Conservation (phyloP, 2,888 invertebrate species). For the Blastobasis lacticolella region DNA sequence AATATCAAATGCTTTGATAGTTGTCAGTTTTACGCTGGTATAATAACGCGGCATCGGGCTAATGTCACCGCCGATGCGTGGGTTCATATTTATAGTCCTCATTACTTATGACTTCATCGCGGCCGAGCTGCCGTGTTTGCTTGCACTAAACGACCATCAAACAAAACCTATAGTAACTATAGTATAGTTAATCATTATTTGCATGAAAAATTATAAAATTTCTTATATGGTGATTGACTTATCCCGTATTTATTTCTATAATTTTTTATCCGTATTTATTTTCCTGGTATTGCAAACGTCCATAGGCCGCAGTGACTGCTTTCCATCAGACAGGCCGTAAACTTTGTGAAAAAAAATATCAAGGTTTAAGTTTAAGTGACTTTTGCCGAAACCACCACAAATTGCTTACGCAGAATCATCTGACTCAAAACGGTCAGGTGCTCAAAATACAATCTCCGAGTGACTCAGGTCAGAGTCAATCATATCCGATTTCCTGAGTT, state of each 20-base stretch:
- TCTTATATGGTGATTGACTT: too few relatives aligned
- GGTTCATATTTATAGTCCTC: constrained; percentile 55
- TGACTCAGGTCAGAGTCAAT: constrained; percentile 52
- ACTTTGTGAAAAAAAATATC: constrained; percentile 3
- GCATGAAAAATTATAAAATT: too few relatives aligned
- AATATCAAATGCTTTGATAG: too few relatives aligned
- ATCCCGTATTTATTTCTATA: too few relatives aligned
- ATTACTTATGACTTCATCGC: constrained; percentile 62
- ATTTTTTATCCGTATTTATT: too few relatives aligned
- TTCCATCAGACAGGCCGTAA: too few relatives aligned
- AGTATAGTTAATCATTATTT: too few relatives aligned
- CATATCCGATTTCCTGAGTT: constrained; percentile 57
- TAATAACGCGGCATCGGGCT: constrained; percentile 37
- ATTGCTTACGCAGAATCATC: constrained; percentile 13
- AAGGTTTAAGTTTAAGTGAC: constrained; percentile 16
- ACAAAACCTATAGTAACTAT: too few relatives aligned
- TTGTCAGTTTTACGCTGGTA: constrained; percentile 6
- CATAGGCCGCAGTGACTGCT: neutral
- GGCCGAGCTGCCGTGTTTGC: constrained; percentile 35
- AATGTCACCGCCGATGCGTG: constrained; percentile 44
- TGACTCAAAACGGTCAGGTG: constrained; percentile 44
- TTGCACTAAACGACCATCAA: constrained; percentile 13
- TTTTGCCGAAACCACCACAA: constrained; percentile 13
- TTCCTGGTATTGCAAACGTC: neutral
- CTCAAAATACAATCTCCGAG: constrained; percentile 31